Evolutionary conservation across 2,888 invertebrate species (phyloP), one percentile per base, ranked within the genome.

Genomic region (Acleris cristana): DNA sequence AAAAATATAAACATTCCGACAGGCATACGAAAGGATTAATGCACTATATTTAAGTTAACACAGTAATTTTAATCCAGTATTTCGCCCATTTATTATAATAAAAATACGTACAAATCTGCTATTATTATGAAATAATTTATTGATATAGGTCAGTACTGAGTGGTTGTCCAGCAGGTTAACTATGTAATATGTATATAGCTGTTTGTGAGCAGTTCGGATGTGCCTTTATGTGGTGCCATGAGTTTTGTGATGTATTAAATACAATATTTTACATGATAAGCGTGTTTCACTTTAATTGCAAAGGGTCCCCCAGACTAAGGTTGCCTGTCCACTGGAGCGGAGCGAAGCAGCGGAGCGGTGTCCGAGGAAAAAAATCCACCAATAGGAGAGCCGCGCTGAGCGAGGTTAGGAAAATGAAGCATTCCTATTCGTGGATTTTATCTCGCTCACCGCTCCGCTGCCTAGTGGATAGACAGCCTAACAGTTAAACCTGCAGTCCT

Each of bases 211-310:
- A 77, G 81, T 81, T 76, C 77, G 79, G 75, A 80, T 77, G 90
- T 90, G 90, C 90, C 90, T 90, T 90, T 76, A 70, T 71, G 77
- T 79, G 89, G 90, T 91, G 90, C 90, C 90, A 91, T 90, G 85
- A 80, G 80, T 82, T 84, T 85, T 85, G 80, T 79, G 75, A 74
- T 77, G 72, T 80, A 85, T 85, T 87, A 74, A 86, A 85, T 82
- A 82, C 78, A 85, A 79, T 84, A 83, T 74, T 77, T 73, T 73
- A 73, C 70, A 63, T 68, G 51, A 53, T 10, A 2, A 44, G 19
- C 49, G 57, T 65, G 57, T 71, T 73, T 74, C 64, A 56, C 8
- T 48, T n/a, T 2, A 48, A 16, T 48, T 48, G 6, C 18, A n/a
- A 7, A 18, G n/a, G 34, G 34, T 34, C 34, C 34, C 4, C 10